These are phyloP conservation scores for Argyresthia goedartella DNA, from an alignment of 2,888 invertebrate genomes.

Conservation along the genomic window DNA sequence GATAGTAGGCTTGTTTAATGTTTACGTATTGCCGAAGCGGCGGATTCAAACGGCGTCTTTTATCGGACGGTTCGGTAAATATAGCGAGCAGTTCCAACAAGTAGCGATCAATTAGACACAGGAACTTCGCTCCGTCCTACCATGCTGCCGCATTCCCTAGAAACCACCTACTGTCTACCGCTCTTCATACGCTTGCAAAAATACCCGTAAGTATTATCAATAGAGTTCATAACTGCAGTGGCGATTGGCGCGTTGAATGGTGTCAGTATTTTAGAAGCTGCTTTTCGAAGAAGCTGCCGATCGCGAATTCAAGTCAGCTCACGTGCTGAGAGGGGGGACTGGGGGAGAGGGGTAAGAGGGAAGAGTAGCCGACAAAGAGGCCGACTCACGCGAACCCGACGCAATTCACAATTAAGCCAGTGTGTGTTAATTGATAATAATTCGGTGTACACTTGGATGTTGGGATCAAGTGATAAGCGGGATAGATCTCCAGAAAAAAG, in stretches of 20 bases:
- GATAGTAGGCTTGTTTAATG: slow-evolving; percentile 50
- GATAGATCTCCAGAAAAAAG: not conserved
- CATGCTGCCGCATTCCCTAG: slow-evolving; percentile 55
- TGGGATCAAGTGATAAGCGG: not conserved
- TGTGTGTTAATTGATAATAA: slow-evolving; percentile 71
- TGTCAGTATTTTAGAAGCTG: slow-evolving; percentile 63
- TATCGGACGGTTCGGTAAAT: slow-evolving; percentile 1
- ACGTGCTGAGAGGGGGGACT: slow-evolving; percentile 27
- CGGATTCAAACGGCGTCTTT: not conserved
- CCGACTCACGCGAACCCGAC: slow-evolving; percentile 61
- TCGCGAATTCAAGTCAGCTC: slow-evolving; percentile 42
- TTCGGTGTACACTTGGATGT: slow-evolving; percentile 20
- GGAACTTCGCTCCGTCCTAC: slow-evolving; percentile 59
- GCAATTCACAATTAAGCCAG: slow-evolving; percentile 66
- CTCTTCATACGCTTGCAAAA: not conserved
- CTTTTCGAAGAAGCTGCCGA: slow-evolving; percentile 55
- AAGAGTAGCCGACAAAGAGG: slow-evolving; percentile 54
- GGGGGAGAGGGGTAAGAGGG: slow-evolving; percentile 18
- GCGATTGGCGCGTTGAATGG: slow-evolving; percentile 27
- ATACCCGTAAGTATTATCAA: not conserved
- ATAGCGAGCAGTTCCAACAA: slow-evolving; percentile 8
- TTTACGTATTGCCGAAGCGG: slow-evolving; percentile 20
- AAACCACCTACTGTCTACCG: slow-evolving; percentile 20
- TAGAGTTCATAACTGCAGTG: not conserved
- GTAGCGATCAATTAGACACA: slow-evolving; percentile 26